Evolutionary conservation across 2,888 invertebrate genomes (phyloP), one percentile per base, ranked within the genome.

Genomic region (Sturmia bella): DNA sequence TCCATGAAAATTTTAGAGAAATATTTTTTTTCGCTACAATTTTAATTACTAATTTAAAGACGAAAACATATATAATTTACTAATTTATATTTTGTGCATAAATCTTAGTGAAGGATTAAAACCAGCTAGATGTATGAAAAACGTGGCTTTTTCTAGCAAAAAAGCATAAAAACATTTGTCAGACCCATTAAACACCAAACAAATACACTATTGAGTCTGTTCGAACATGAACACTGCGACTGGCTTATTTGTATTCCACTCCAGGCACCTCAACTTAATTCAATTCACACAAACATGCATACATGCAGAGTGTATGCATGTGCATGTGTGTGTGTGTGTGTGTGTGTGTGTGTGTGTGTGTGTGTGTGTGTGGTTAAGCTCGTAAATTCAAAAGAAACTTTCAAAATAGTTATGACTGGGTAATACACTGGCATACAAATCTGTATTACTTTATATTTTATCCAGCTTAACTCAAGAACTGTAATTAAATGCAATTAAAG

Each of bases 401-500:
- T 74, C 69, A 66, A 72, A 72, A 73, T 59, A 52, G 74, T 74
- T 64, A 74, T 78, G 78, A 63, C 63, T 82, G 39, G 56, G 64
- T 69, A 74, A 66, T 78, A 70, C 64, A 77, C 57, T 59, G 61
- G 68, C 68, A 77, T 39, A 72, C 37, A 73, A 32, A 32, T 32
- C 32, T 7, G 32, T 68, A 32, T 37, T 45, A 15, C 17, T 17
- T 45, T 45, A n/a, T 39, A n/a, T 27, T 52, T 69, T 43, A 57
- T 48, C 24, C 82, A 70, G 78, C 78, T 75, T 39, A 54, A 41
- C 66, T 59, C 66, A 82, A 75, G 74, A 75, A 82, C 82, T 82
- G 54, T 75, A 82, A 82, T 82, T 82, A 82, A 70, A 82, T 78
- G 78, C 66, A 78, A 82, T 82, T 82, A 82, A 82, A 70, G 82